phyloP scores from a whole-genome alignment of 2,797 vertebrate genomes.

The Margarornis squamiger region DNA sequence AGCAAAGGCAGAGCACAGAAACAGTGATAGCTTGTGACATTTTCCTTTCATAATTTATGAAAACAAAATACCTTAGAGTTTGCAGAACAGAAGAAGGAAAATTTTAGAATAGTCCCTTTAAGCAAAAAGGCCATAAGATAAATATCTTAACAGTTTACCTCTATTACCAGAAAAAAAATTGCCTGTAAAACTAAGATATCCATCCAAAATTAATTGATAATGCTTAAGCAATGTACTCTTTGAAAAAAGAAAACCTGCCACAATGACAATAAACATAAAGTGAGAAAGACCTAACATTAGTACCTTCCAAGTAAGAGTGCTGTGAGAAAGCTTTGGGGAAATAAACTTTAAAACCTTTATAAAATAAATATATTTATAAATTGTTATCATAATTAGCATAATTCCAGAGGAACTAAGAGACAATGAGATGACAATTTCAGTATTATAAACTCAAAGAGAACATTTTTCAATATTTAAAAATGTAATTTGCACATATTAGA shows the following conservation, averaged over 20 bases:
- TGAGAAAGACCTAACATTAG: not conserved
- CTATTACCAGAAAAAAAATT: slow-evolving; percentile 13
- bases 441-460: not conserved
- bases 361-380: not conserved
- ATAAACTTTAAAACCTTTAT: not conserved
- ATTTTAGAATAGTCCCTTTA: slow-evolving; percentile 14
- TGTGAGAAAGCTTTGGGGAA: not conserved
- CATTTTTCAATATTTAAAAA: not conserved
- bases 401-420: not conserved
- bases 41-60: slow-evolving; percentile 98
- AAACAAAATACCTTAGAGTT: slow-evolving; percentile 85
- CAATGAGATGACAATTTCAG: not conserved
- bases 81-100: slow-evolving; percentile 51
- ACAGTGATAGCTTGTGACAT: slow-evolving; percentile 93
- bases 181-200: slow-evolving; percentile 25
- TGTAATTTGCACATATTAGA: not conserved
- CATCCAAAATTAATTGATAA: slow-evolving; percentile 1
- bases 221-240: not conserved
- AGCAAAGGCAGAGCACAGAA: slow-evolving; percentile 90
- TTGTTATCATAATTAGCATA: not conserved
- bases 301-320: not conserved
- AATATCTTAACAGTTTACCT: not conserved
- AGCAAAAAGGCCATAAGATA: not conserved
- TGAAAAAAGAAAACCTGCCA: not conserved
- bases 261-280: not conserved